A percentile compares a stretch with the other conserved stretches of the same genome.
phyloP scores from a whole-genome alignment of 2,797 vertebrate species.

The Pantherophis vulpinus region DNA sequence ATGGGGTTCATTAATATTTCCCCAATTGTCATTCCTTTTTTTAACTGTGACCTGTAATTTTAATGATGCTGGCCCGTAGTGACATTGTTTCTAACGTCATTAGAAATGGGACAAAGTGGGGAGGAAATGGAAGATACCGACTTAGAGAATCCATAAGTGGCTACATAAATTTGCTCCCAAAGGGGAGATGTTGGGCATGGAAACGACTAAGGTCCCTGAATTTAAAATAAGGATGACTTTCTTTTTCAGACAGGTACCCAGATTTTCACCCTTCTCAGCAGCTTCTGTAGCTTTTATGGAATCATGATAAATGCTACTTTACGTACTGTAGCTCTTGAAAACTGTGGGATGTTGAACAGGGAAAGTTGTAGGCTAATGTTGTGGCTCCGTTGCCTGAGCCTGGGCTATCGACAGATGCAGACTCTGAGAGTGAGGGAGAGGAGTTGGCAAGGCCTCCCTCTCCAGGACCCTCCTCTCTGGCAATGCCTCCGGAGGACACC shows the following conservation, averaged over 20 bases:
- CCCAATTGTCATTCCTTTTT: slow-evolving; percentile 19
- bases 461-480: no score
- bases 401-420: no score
- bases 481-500: no score
- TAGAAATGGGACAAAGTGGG: neutral
- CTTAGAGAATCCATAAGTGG: neutral
- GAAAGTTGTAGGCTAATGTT: neutral
- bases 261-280: neutral
- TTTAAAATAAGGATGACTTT: neutral
- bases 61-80: neutral
- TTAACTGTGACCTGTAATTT: slow-evolving; percentile 7
- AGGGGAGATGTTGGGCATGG: neutral
- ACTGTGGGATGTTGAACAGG: neutral
- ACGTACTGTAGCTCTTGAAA: neutral
- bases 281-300: neutral
- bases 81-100: neutral
- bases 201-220: neutral
- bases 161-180: neutral
- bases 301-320: neutral
- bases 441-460: no score
- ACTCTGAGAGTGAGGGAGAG: no score
- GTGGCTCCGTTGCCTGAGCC: no score
- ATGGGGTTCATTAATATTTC: slow-evolving; percentile 27
- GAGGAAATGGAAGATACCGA: neutral
- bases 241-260: neutral